These are phyloP conservation scores for Rhopilema esculentum DNA, from an alignment of 30 jellyfish, hydroid and myxozoan genomes.

Conservation along the genomic window DNA sequence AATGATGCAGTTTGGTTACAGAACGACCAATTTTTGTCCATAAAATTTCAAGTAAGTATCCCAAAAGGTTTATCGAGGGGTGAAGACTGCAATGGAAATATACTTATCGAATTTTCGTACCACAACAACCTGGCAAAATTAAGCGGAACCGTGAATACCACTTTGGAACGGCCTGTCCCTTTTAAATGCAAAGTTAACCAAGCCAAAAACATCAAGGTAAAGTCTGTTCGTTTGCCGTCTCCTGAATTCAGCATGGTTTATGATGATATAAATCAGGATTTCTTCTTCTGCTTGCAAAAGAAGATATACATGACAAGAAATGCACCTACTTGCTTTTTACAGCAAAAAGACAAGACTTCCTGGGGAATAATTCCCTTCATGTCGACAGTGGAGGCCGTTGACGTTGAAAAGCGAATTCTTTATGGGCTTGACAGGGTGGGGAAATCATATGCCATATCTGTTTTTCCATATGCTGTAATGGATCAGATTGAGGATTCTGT, in stretches of 20 bases:
- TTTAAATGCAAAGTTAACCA: slow-evolving; percentile 18
- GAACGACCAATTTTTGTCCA: background rate
- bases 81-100: background rate
- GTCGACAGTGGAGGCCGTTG: slow-evolving; percentile 17
- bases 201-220: background rate
- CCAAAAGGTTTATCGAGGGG: slow-evolving; percentile 4
- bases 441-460: slow-evolving; percentile 2
- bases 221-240: background rate
- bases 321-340: slow-evolving; percentile 1
- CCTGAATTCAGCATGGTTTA: slow-evolving; percentile 33
- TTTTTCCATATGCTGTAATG: background rate
- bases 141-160: background rate
- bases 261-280: slow-evolving; percentile 25
- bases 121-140: slow-evolving; percentile 11
- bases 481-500: slow-evolving; percentile 18
- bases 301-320: background rate
- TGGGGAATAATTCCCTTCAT: slow-evolving; percentile 28
- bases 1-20: slow-evolving; percentile 12
- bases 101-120: slow-evolving; percentile 18
- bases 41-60: slow-evolving; percentile 17
- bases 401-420: slow-evolving; percentile 1
- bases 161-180: slow-evolving; percentile 1
- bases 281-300: slow-evolving; percentile 17
- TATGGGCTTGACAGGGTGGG: slow-evolving; percentile 10
- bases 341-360: background rate